Evolutionary conservation across 2,888 invertebrate genomes (phyloP).

Genomic region (Entomobrya multifasciata): DNA sequence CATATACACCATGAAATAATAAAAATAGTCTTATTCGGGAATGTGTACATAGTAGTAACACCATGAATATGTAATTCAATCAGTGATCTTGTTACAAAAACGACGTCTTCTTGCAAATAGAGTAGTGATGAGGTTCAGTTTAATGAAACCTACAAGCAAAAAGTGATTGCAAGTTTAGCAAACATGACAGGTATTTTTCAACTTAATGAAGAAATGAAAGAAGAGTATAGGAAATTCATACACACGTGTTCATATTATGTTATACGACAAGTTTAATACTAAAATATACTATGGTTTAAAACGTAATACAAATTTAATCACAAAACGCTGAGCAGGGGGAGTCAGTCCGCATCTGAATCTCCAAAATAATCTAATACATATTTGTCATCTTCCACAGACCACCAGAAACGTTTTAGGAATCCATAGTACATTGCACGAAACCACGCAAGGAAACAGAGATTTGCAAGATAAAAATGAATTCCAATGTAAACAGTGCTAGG

Average conservation of each 20-base stretch:
- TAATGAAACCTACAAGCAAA: slow-evolving; percentile 4
- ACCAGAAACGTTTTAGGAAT: neutral
- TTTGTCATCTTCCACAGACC: neutral
- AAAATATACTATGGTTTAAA: neutral
- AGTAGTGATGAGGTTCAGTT: neutral
- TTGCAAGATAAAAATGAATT: slow-evolving; percentile 23
- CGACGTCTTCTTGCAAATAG: slow-evolving; percentile 12
- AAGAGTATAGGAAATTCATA: neutral
- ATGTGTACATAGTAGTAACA: neutral
- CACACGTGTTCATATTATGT: no score
- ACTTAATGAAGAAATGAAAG: neutral
- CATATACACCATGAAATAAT: neutral
- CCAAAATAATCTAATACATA: neutral
- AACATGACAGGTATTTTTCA: neutral
- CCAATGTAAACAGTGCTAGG: neutral
- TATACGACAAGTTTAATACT: no score
- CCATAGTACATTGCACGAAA: neutral
- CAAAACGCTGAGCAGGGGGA: no score
- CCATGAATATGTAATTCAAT: neutral
- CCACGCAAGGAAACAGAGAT: slow-evolving; percentile 1
- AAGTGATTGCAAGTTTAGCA: no score
- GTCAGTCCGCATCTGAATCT: neutral
- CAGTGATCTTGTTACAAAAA: slow-evolving; percentile 10
- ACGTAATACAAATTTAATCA: slow-evolving; percentile 11
- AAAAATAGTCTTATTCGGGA: no score